Evolutionary conservation across 2,888 invertebrate species (phyloP), one percentile per base, ranked within the genome.

Genomic region (Sphaerophoria rueppellii): DNA sequence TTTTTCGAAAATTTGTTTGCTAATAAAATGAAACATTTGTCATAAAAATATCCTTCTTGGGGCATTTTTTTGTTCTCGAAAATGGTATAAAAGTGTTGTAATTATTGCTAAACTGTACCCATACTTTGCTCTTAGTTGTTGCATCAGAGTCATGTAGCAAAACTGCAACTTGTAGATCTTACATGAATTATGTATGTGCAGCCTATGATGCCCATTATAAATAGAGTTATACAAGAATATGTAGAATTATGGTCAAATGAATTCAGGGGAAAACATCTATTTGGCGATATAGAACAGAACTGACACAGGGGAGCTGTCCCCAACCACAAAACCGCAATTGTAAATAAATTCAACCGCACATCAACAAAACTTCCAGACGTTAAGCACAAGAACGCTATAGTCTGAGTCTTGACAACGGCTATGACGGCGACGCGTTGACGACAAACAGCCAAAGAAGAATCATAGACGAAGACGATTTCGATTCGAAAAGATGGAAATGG

Each of bases 221-320:
- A 82, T 83, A 83, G 83, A 83, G 83, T 83, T 80, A 80, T 72
- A 83, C 80, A 80, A 72, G 71, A 85, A 85, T 81, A 81, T 77
- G 69, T 81, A 81, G 76, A 81, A 77, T 85, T 85, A 85, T 85
- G 85, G 85, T 81, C 76, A 85, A 85, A 85, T 81, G 85, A 81
- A 85, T 85, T 85, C 85, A 76, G 24, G 61, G 72, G 52, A 85
- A 76, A 61, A 61, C 63, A 73, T 76, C 57, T 69, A 76, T 73
- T 81, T 81, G 81, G 76, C 58, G 58, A 69, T 77, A 63, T 71
- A 76, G 81, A 81, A 73, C 69, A 57, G 80, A 70, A 70, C 32
- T 48, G 32, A 12, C 16, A 40, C 34, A 35, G 54, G 63, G 24
- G 58, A 57, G 34, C 60, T 24, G 40, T 60, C 46, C 43, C 34